phyloP scores from a whole-genome alignment of 1,140 invertebrate genomes.

The Drosophila bocki region DNA sequence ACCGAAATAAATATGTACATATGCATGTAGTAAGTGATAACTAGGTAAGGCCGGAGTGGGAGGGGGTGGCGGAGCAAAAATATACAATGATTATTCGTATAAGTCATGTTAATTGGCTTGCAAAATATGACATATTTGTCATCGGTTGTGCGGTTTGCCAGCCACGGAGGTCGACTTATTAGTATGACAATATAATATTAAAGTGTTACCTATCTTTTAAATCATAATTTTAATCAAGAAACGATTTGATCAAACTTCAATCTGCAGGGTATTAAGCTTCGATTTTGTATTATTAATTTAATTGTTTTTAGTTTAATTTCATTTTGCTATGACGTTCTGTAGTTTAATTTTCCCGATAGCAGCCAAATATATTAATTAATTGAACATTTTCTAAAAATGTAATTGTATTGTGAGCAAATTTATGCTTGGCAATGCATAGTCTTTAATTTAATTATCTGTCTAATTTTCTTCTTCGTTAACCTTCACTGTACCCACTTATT shows the following conservation, averaged over 20 bases:
- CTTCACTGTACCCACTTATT: slow-evolving; percentile 40
- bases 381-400: background rate
- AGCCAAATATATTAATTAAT: background rate
- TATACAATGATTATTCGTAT: slow-evolving; percentile 10
- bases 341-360: background rate
- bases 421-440: background rate
- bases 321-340: background rate
- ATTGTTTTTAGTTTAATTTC: background rate
- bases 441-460: slow-evolving; percentile 4
- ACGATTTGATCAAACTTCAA: no score
- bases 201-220: no score
- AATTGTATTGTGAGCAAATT: no score
- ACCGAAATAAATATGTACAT: slow-evolving; percentile 4
- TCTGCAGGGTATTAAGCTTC: no score
- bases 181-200: background rate
- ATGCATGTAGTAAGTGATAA: slow-evolving; percentile 6
- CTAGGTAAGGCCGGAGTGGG: background rate
- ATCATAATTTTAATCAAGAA: no score
- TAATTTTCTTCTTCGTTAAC: slow-evolving; percentile 1
- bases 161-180: background rate
- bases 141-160: slow-evolving; percentile 4
- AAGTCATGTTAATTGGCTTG: slow-evolving; percentile 45
- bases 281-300: background rate
- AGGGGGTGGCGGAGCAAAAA: background rate
- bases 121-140: slow-evolving; percentile 26